Evolutionary conservation across 1,140 invertebrate genomes (phyloP).

Genomic region (Berghia stephanieae): DNA sequence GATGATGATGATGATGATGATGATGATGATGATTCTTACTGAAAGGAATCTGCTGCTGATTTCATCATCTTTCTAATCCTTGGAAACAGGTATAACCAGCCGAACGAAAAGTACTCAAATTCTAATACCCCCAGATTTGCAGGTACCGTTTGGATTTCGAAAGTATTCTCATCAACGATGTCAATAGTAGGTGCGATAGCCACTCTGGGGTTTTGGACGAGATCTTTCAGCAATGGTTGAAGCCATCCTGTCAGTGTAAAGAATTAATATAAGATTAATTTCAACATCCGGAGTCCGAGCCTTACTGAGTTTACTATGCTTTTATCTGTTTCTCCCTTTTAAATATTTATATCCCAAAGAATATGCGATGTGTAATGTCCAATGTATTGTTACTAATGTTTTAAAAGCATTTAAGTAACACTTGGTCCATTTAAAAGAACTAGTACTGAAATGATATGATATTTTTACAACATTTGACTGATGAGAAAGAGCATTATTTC

Average conservation of each 20-base stretch:
- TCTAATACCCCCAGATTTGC: slow-evolving; percentile 32
- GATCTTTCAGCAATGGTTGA: slow-evolving; percentile 82
- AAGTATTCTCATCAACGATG: slow-evolving; percentile 96
- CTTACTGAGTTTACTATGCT: too few species aligned
- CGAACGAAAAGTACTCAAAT: slow-evolving; percentile 26
- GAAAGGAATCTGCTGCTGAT: background rate
- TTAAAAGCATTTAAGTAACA: too few species aligned
- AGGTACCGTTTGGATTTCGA: slow-evolving; percentile 66
- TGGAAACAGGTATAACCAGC: slow-evolving; percentile 27
- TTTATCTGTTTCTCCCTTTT: too few species aligned
- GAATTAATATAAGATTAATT: too few species aligned
- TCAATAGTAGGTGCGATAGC: slow-evolving; percentile 92
- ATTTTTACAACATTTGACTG: too few species aligned
- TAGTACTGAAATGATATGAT: too few species aligned
- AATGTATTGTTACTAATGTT: too few species aligned
- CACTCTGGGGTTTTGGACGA: slow-evolving; percentile 80
- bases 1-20: slow-evolving; percentile 17
- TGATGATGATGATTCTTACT: slow-evolving; percentile 31
- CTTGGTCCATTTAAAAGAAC: too few species aligned
- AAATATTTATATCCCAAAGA: too few species aligned
- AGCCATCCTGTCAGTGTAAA: slow-evolving; percentile 93
- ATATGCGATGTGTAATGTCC: too few species aligned
- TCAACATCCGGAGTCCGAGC: too few species aligned
- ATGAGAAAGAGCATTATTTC: too few species aligned
- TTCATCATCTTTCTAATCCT: background rate